Conservation (phyloP, 2,888 invertebrate species). For the Drosophila robusta region DNA sequence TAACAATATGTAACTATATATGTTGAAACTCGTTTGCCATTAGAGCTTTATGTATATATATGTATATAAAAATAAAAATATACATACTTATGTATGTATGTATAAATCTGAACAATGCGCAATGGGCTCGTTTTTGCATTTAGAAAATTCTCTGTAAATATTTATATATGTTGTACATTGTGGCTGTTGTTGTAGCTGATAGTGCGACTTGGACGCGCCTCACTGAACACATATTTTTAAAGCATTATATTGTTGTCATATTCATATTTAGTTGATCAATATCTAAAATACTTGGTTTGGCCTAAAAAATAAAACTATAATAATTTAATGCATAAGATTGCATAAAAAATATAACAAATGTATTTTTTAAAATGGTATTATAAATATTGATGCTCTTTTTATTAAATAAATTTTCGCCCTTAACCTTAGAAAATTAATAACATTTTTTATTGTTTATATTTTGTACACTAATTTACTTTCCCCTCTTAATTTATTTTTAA, state of each 20-base stretch:
- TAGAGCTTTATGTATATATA: constrained; percentile 11
- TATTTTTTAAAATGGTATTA: too few species aligned
- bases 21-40: constrained; percentile 30
- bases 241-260: neutral
- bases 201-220: constrained; percentile 32
- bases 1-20: constrained; percentile 25
- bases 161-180: neutral
- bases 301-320: too few species aligned
- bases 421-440: too few species aligned
- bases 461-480: too few species aligned
- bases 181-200: constrained; percentile 14
- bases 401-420: too few species aligned
- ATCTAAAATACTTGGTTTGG: constrained; percentile 1
- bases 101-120: constrained; percentile 23
- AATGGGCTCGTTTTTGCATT: constrained; percentile 43
- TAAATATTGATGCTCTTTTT: too few species aligned
- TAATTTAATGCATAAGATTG: too few species aligned
- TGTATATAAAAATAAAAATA: constrained; percentile 13
- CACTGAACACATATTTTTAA: constrained; percentile 24
- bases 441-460: too few species aligned
- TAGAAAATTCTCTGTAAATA: constrained; percentile 36
- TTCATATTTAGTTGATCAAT: constrained; percentile 11
- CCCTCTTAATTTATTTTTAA: too few species aligned
- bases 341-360: too few species aligned
- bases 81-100: neutral